Evolutionary conservation across 2,113 vertebrate species (phyloP).

Genomic region (Bos indicus): DNA sequence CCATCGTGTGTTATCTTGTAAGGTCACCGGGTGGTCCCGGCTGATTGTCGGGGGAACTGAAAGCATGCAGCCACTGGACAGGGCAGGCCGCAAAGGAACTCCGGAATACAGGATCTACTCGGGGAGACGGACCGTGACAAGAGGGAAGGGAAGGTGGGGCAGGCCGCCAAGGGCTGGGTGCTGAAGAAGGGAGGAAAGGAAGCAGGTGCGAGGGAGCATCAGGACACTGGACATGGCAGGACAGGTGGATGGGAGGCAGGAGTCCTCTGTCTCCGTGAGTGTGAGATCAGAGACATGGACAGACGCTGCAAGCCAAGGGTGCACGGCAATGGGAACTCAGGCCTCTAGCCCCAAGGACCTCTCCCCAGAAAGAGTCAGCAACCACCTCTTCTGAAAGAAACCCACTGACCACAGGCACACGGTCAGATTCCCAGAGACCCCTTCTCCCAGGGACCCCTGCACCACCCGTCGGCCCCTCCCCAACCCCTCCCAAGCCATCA

Average conservation of each 20-base stretch:
- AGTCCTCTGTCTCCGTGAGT: not conserved
- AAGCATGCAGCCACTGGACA: not conserved
- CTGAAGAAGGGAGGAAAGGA: not conserved
- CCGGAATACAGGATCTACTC: not conserved
- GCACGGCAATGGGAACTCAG: fast-evolving
- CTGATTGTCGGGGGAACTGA: fast-evolving
- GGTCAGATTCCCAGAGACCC: not conserved
- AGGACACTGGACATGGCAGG: fast-evolving
- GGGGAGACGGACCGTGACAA: not conserved
- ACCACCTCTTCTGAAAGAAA: not conserved
- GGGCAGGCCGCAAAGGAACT: no score
- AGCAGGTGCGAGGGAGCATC: fast-evolving
- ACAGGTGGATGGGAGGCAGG: not conserved
- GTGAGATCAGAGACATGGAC: not conserved
- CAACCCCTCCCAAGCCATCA: not conserved
- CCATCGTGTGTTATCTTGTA: fast-evolving
- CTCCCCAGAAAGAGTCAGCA: not conserved
- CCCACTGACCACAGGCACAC: not conserved
- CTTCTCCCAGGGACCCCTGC: fast-evolving
- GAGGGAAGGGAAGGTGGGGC: not conserved
- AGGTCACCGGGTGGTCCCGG: not conserved
- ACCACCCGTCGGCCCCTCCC: fast-evolving
- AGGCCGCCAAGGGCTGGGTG: not conserved
- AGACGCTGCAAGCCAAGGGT: not conserved
- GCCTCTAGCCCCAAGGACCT: not conserved